Percentiles rank a stretch among this genome's conserved stretches.
These are phyloP conservation scores for Amniataba percoides DNA, from an alignment of 2,797 vertebrate genomes.

Conservation along the genomic window DNA sequence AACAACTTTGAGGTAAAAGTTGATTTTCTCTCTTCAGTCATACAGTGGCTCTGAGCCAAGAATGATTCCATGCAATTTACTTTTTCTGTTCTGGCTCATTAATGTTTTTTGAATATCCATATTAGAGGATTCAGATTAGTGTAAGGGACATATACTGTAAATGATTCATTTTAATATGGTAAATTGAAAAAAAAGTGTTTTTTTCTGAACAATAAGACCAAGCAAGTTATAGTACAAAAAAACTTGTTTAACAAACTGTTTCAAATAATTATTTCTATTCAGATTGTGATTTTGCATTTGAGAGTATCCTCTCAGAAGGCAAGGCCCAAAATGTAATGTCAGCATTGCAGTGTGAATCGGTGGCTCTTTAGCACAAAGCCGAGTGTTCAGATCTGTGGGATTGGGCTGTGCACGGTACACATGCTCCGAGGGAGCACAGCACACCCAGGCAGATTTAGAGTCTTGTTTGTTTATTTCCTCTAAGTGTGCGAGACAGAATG, in stretches of 20 bases:
- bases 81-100: constrained; percentile 37
- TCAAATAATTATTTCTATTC: constrained; percentile 35
- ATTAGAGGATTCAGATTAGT: constrained; percentile 9
- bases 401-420: constrained; percentile 57
- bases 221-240: background rate
- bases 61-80: constrained; percentile 27
- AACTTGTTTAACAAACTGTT: constrained; percentile 51
- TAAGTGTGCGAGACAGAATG: constrained; percentile 74
- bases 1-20: constrained; percentile 68
- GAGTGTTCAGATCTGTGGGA: constrained; percentile 62
- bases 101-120: constrained; percentile 16
- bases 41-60: constrained; percentile 43
- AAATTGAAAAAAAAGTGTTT: too few species aligned
- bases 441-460: constrained; percentile 70
- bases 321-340: constrained; percentile 60
- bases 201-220: constrained; percentile 12
- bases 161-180: constrained; percentile 6
- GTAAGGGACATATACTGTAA: constrained; percentile 11
- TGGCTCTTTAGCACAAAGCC: constrained; percentile 62
- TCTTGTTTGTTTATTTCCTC: constrained; percentile 81
- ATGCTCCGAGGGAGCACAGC: constrained; percentile 63
- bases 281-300: constrained; percentile 39
- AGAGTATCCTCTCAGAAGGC: constrained; percentile 50
- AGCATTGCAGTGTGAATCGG: constrained; percentile 57
- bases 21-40: constrained; percentile 56